Percentiles rank a stretch among this genome's conserved stretches.
phyloP scores from a whole-genome alignment of 2,113 vertebrate species.

The Trogon melanurus region DNA sequence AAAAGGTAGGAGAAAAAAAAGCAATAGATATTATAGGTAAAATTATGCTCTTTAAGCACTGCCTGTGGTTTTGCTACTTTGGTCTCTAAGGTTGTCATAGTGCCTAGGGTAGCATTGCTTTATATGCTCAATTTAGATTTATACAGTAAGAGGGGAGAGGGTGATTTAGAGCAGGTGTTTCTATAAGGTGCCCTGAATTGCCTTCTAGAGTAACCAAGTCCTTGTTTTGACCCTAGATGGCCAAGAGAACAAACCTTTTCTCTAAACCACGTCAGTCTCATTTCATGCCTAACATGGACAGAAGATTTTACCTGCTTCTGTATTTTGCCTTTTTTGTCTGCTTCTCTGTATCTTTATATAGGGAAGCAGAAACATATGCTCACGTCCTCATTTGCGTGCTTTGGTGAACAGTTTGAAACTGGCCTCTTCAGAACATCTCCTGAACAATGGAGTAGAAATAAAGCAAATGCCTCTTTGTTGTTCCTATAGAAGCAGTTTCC shows the following conservation, averaged over 20 bases:
- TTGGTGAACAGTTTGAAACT: not conserved
- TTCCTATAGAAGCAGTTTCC: not conserved
- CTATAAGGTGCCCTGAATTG: not conserved
- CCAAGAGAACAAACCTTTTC: not conserved
- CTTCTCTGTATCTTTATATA: not conserved
- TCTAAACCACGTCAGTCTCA: rapidly evolving
- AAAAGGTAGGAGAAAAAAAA: not conserved
- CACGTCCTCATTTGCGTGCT: not conserved
- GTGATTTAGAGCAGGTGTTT: not conserved
- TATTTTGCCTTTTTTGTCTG: not conserved
- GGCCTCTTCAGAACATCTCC: not conserved
- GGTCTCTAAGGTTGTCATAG: not conserved
- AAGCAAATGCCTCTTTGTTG: not conserved
- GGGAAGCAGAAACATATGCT: not conserved
- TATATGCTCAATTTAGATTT: not conserved
- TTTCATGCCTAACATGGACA: not conserved
- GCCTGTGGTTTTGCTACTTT: not conserved
- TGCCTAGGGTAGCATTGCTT: not conserved
- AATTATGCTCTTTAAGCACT: not conserved
- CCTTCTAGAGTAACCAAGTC: not conserved
- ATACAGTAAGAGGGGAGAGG: not conserved
- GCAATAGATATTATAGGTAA: not conserved
- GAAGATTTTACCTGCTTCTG: not conserved
- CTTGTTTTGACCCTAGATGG: not conserved
- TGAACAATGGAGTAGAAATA: not conserved